Conservation (phyloP, 2,888 invertebrate species). For the Acanthosoma haemorrhoidale region DNA sequence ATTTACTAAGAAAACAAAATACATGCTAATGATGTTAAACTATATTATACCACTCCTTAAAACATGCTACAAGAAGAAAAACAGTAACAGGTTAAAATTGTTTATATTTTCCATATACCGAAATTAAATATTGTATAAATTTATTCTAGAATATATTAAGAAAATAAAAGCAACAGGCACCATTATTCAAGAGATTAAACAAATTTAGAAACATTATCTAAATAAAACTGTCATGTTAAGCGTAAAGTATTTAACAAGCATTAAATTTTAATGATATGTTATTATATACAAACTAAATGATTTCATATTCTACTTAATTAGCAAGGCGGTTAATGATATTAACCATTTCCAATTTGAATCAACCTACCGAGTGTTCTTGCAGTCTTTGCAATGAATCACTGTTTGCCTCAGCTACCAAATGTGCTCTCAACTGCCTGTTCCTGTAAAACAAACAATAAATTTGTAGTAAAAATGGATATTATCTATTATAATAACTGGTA, state of each 20-base stretch:
- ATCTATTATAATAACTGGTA: neutral
- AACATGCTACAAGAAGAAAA: neutral
- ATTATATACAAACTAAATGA: conserved; percentile 9
- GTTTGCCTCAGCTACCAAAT: conserved; percentile 64
- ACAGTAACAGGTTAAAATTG: too few species aligned
- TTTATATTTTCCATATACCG: neutral
- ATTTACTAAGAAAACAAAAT: neutral
- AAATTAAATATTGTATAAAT: too few species aligned
- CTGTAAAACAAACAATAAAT: conserved; percentile 45
- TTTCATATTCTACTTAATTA: neutral
- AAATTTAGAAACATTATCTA: neutral
- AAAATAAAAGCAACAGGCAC: neutral
- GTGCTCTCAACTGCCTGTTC: conserved; percentile 69
- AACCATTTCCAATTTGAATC: conserved; percentile 10
- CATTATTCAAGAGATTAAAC: too few species aligned
- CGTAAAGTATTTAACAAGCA: neutral
- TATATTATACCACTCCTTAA: neutral
- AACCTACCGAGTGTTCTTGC: conserved; percentile 37
- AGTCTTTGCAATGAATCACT: conserved; percentile 47
- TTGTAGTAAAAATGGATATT: neutral
- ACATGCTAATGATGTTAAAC: neutral
- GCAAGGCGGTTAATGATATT: conserved; percentile 1
- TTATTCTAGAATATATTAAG: too few species aligned
- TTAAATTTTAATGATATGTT: neutral
- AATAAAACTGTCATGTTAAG: conserved; percentile 8